Base-by-base conservation (phyloP, 92 coral and sea anemone species). In the Palythoa caribaeorum region DNA sequence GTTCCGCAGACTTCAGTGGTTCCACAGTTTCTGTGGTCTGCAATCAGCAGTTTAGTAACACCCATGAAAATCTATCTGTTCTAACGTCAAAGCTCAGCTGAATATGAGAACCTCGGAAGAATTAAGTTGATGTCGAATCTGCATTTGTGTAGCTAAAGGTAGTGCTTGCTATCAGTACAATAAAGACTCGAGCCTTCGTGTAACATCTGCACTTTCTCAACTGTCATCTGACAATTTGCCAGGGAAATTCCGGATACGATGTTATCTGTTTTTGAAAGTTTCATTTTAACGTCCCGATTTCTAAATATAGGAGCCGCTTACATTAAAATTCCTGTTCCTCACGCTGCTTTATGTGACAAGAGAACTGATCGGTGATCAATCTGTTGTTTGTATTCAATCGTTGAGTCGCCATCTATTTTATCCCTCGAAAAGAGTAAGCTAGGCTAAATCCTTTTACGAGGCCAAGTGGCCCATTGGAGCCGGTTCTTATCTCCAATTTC, bases 331-430 rank as follows among this genome's bases (percentile, higher is more conserved):
- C 72, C 55, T 51, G 6, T 51, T 51, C 11, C 55, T 66, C 72
- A 51, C 11, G 55, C 55, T 51, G 55, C 55, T 35, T 66, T 66
- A 66, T 9, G 72, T 66, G 72, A 66, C 74, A 70, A 70, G 74
- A 70, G 74, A 70, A 70, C 44, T 70, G 74, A 70, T 70, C 44
- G 44, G 74, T 70, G 74, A 70, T 70, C 74, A 70, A 39, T 70
- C 74, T 36, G 74, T 70, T 28, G 28, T 28, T 28, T 28, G 28
- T 28, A 70, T 70, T 70, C 44, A 39, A 70, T 70, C n/a, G 44
- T 5, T 35, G 74, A 70, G 39, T 70, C 74, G 16, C 72, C 38
- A n/a, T 66, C 72, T 17, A 66, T 66, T n/a, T 66, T 65, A 65
- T 65, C 37, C 72, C 21, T 28, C 35, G 72, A 66, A 20, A 66